Evolutionary conservation across 1,140 invertebrate genomes (phyloP).

Genomic region (Atta cephalotes): DNA sequence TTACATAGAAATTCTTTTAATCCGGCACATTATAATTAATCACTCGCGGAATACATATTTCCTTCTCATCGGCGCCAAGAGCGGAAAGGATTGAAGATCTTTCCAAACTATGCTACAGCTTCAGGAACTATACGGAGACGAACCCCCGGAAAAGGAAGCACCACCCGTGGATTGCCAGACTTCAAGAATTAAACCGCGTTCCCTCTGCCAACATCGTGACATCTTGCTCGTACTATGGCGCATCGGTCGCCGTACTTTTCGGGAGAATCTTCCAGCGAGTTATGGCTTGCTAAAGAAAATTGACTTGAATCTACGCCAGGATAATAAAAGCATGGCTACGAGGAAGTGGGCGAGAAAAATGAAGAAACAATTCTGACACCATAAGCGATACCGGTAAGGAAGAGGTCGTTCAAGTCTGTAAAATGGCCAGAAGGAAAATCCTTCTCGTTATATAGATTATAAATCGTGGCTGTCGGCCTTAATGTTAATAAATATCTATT

Average conservation of each 20-base stretch:
- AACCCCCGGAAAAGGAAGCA: constrained; percentile 60
- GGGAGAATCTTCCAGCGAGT: constrained; percentile 66
- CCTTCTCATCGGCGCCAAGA: constrained; percentile 68
- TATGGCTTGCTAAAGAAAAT: constrained; percentile 84
- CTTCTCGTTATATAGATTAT: constrained; percentile 41
- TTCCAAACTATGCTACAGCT: constrained; percentile 41
- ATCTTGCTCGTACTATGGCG: constrained; percentile 54
- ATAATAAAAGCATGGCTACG: constrained; percentile 80
- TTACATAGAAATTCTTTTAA: background rate
- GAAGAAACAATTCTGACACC: constrained; percentile 65
- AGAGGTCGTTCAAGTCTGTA: constrained; percentile 9
- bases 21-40: constrained; percentile 66
- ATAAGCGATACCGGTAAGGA: constrained; percentile 47
- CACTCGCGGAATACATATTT: constrained; percentile 66
- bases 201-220: constrained; percentile 72
- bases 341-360: constrained; percentile 68
- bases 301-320: constrained; percentile 84
- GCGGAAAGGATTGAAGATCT: constrained; percentile 28
- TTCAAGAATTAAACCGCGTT: constrained; percentile 77
- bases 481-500: constrained; percentile 61
- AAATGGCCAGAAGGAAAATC: constrained; percentile 3
- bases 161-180: constrained; percentile 72
- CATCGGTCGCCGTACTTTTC: constrained; percentile 63
- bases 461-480: constrained; percentile 35
- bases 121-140: constrained; percentile 22